Base-by-base conservation (phyloP, 2,888 invertebrate species). In the Drosophila lutescens region DNA sequence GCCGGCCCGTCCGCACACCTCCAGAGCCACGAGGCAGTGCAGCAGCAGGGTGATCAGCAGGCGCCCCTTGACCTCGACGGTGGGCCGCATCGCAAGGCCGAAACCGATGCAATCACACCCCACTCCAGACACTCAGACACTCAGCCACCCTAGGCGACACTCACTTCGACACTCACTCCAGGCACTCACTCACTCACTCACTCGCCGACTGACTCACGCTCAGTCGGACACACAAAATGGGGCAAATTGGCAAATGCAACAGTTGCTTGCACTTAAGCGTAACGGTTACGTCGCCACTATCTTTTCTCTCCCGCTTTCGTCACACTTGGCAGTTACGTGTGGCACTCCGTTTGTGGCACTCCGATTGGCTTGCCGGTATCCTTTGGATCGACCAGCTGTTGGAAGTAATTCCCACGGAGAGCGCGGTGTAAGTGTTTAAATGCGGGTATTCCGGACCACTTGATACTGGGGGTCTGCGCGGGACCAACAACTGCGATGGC, bases 241-340 rank as follows among this genome's bases (percentile, higher is more conserved):
- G 74, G 46, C 58, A 81, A 84, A 79, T 86, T 78, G 79, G 81
- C 82, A 80, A 75, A 84, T 84, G 85, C 87, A 82, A 78, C 71
- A 74, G 80, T 77, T 74, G 79, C 82, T 69, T 80, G 87, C 84
- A 85, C 62, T 82, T 62, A 67, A 82, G 82, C 84, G 84, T 80
- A 85, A 85, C 87, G 86, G 80, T 86, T 88, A 87, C 86, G 88
- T 86, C 80, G 68, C 56, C 50, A 63, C 63, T 71, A 71, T 71
- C 49, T 50, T 23, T 46, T 34, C 43, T 57, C 67, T 51, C 53
- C 17, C 49, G 53, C 62, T 71, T 71, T 71, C 71, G 56, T 53
- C 63, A 71, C 63, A 36, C 53, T 53, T 32, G 40, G 13, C 43
- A 46, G 55, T 63, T 51, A 56, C 46, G 55, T 47, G 38, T 36